These are phyloP conservation scores for Fukomys damarensis DNA, from an alignment of 2,113 vertebrate species.

Conservation along the genomic window DNA sequence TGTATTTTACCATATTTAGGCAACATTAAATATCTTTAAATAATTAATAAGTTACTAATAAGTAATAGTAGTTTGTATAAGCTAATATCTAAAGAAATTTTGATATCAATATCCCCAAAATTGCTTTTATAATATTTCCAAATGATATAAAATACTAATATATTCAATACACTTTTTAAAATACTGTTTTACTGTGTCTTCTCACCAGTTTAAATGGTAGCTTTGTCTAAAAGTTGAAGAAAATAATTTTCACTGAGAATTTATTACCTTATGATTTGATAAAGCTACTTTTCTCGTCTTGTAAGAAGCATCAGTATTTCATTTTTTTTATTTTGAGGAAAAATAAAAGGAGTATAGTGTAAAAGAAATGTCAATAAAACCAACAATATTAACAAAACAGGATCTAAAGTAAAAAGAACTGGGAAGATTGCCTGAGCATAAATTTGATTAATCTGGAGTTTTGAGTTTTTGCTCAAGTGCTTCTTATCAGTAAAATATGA, in stretches of 20 bases:
- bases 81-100: neutral
- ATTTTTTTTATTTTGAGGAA: neutral
- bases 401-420: neutral
- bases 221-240: neutral
- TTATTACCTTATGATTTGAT: neutral
- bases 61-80: neutral
- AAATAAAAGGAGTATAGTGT: neutral
- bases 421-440: rapidly evolving
- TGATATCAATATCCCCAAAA: neutral
- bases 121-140: neutral
- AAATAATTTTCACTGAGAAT: neutral
- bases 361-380: neutral
- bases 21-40: neutral
- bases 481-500: neutral
- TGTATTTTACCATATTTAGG: neutral
- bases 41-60: neutral
- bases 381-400: neutral
- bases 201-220: neutral
- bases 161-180: neutral
- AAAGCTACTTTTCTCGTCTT: neutral
- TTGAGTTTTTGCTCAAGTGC: neutral
- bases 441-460: neutral
- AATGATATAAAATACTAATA: neutral
- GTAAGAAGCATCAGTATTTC: neutral
- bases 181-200: neutral